Evolutionary conservation across 1,140 invertebrate genomes (phyloP), one percentile per base, ranked within the genome.

Genomic region (Melipona quadrifasciata): DNA sequence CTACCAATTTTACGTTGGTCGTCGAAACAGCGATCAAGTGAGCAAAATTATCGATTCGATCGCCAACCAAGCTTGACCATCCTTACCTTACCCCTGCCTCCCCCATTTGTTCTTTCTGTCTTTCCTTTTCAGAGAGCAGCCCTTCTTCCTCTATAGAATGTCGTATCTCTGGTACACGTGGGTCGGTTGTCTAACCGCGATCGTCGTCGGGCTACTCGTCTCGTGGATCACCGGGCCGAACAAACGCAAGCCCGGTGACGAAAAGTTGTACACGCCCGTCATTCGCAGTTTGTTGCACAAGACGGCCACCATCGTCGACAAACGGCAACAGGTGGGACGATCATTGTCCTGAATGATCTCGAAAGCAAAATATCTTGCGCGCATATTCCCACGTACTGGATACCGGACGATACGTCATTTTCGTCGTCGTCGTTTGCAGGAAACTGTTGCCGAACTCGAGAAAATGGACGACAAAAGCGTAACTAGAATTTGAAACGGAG

Each of bases 131-230:
- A 94, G 93, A 53, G 92, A 92, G 12, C 67, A 92, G 51, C 95
- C 86, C 6, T 96, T 96, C 90, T 95, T 96, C 82, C 88, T 97
- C 24, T 97, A 96, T 87, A 93, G 95, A 92, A 90, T 97, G 85
- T 97, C 96, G 3, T 97, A 97, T 91, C 93, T 97, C 80, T 97
- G 96, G 92, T 97, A 97, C 88, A 96, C 96, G 3, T 94, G 96
- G 78, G 95, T 97, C 16, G 97, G 97, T 6, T 96, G 96, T 89
- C 75, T 96, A 0, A 96, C 96, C 0, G 96, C 96, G 1, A 95
- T 97, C 19, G 73, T 96, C 1, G 95, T 97, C 4, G 97, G 97
- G 0, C 90, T 96, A 2, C 91, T 96, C 4, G 96, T 97, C 10
- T 97, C 97, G n/a, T 96, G 96, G 90, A 92, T 96, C 51, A 97